A percentile compares a stretch with the other conserved stretches of the same genome.
These are phyloP conservation scores for Monoplex corrugatus DNA, from an alignment of 2,888 invertebrate genomes.

Conservation along the genomic window DNA sequence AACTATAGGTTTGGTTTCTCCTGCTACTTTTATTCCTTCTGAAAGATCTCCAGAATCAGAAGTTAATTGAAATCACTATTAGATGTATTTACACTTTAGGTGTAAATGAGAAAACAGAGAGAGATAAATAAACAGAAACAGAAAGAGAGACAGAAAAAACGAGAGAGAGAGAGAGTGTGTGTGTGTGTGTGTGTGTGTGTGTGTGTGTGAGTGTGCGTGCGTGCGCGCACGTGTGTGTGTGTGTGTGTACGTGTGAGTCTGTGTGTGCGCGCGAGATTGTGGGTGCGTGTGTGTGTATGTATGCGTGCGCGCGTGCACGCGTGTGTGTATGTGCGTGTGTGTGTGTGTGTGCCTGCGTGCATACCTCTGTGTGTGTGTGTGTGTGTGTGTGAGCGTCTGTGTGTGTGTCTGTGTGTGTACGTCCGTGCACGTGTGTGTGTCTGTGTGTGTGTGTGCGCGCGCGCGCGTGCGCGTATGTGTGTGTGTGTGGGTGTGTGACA, in stretches of 20 bases:
- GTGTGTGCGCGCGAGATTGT: not conserved
- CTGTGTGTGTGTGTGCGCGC: not conserved
- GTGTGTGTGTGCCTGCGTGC: slow-evolving; percentile 14
- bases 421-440: not conserved
- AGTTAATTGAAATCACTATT: too few relatives aligned
- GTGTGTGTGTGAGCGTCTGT: slow-evolving; percentile 22
- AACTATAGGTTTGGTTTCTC: too few relatives aligned
- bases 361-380: not conserved
- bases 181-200: too few relatives aligned
- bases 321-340: slow-evolving; percentile 20
- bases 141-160: too few relatives aligned
- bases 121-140: too few relatives aligned
- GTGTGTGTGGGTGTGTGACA: not conserved
- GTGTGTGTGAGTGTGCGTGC: too few relatives aligned
- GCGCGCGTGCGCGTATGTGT: not conserved
- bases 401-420: slow-evolving; percentile 19
- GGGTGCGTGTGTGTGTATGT: slow-evolving; percentile 5
- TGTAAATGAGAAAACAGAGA: too few relatives aligned
- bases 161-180: too few relatives aligned
- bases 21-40: too few relatives aligned
- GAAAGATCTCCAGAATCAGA: too few relatives aligned
- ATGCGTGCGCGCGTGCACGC: not conserved
- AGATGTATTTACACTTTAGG: too few relatives aligned
- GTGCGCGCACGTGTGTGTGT: too few relatives aligned
- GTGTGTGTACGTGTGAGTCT: not conserved